Evolutionary conservation across 1,140 invertebrate genomes (phyloP).

Genomic region (Leptestheria dahalacensis): DNA sequence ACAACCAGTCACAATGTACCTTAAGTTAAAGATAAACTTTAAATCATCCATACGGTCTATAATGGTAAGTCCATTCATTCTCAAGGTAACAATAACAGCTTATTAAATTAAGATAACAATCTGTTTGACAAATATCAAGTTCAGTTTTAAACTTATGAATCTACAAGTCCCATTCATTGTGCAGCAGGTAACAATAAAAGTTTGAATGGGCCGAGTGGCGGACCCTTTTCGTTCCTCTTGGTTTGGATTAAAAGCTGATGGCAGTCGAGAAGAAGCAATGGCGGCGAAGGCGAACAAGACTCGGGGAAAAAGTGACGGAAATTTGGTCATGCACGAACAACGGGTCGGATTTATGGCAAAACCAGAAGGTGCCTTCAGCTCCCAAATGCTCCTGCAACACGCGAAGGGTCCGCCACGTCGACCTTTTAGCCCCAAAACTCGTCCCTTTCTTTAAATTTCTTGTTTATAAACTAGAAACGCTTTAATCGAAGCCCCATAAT

Average conservation of each 20-base stretch:
- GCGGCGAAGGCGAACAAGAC: neutral
- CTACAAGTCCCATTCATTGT: no score
- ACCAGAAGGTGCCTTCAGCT: neutral
- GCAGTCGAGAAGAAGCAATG: neutral
- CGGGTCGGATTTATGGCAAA: neutral
- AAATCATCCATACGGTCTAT: no score
- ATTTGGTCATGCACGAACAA: neutral
- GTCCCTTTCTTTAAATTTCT: neutral
- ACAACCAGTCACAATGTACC: no score
- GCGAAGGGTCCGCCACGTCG: neutral
- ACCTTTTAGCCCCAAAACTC: neutral
- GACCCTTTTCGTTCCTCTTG: no score
- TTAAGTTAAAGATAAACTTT: no score
- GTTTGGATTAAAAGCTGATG: neutral
- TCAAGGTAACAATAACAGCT: no score
- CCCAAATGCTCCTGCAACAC: neutral
- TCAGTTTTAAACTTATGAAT: no score
- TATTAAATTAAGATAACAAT: no score
- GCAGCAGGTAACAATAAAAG: no score
- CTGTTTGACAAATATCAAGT: no score
- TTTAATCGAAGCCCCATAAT: neutral
- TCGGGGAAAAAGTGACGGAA: neutral
- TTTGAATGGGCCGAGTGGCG: no score
- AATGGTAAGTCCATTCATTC: no score
- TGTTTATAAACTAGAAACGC: neutral